Evolutionary conservation across 2,113 vertebrate genomes (phyloP).

Genomic region (Malurus alboscapulatus): DNA sequence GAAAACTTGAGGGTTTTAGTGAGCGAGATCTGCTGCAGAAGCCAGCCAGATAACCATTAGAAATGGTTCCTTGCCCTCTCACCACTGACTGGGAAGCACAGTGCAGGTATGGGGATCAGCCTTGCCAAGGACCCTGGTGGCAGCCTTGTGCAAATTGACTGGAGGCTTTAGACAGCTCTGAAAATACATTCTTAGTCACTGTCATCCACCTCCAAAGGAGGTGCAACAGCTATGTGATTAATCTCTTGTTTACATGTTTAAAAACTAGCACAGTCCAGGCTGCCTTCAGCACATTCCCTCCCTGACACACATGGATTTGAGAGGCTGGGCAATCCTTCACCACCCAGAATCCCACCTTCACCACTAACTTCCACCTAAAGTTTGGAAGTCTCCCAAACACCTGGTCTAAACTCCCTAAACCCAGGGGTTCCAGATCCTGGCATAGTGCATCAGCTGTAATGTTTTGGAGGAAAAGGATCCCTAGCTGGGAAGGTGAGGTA

Average conservation of each 20-base stretch:
- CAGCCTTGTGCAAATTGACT: not conserved
- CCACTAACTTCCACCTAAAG: not conserved
- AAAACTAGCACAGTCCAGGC: not conserved
- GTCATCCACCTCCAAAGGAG: slow-evolving; percentile 45
- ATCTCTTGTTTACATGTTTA: slow-evolving; percentile 45
- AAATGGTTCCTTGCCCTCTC: not conserved
- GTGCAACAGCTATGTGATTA: slow-evolving; percentile 32
- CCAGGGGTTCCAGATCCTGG: not conserved
- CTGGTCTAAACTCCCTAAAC: not conserved
- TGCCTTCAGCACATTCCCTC: not conserved
- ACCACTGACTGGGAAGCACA: not conserved
- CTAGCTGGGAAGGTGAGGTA: not conserved
- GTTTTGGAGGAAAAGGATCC: not conserved
- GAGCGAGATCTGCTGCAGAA: not conserved
- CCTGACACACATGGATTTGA: not conserved
- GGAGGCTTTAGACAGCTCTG: slow-evolving; percentile 34
- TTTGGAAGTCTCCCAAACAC: not conserved
- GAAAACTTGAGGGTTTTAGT: not conserved
- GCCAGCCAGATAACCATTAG: not conserved
- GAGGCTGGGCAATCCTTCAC: not conserved
- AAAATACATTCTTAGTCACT: slow-evolving; percentile 64
- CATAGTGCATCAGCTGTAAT: not conserved
- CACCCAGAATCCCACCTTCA: not conserved
- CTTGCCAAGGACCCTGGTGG: not conserved
- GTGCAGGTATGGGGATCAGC: not conserved